Evolutionary conservation across 2,888 invertebrate species (phyloP).

Genomic region (Tridacna gigas): DNA sequence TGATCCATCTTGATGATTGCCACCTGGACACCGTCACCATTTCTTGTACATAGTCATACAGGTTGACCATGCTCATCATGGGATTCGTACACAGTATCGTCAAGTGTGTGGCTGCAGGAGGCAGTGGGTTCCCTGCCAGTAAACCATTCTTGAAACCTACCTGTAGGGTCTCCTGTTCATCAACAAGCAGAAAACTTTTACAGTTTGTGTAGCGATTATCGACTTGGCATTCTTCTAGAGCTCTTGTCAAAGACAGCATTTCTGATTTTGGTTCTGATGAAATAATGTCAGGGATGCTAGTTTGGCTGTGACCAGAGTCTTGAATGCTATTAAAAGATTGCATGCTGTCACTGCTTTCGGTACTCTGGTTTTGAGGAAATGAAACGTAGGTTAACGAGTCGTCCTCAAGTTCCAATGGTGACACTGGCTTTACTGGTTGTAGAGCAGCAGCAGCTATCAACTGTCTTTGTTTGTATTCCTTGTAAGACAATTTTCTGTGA

Average conservation of each 20-base stretch:
- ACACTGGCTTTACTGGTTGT: constrained; percentile 73
- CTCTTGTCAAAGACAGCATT: constrained; percentile 57
- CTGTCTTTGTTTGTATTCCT: constrained; percentile 66
- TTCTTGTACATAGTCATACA: too few species aligned
- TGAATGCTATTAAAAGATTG: constrained; percentile 70
- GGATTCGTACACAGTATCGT: too few species aligned
- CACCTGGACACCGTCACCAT: too few species aligned
- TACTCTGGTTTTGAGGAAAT: constrained; percentile 72
- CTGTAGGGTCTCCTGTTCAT: constrained; percentile 83
- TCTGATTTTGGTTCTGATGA: constrained; percentile 61
- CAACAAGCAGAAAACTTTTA: constrained; percentile 82
- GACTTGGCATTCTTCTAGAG: constrained; percentile 67
- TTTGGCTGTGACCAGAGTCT: constrained; percentile 70
- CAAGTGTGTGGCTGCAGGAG: too few species aligned
- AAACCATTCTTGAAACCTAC: constrained; percentile 61
- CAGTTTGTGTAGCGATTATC: constrained; percentile 68
- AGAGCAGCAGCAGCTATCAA: constrained; percentile 55
- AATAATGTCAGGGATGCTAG: constrained; percentile 75
- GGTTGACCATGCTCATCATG: too few species aligned
- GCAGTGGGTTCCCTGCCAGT: too few species aligned
- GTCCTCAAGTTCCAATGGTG: constrained; percentile 72
- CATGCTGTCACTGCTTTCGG: constrained; percentile 63
- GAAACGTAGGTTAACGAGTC: constrained; percentile 80
- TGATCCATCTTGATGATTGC: too few species aligned
- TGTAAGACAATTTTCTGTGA: constrained; percentile 68